phyloP scores from a whole-genome alignment of 2,797 vertebrate genomes.

The Artibeus jamaicensis region DNA sequence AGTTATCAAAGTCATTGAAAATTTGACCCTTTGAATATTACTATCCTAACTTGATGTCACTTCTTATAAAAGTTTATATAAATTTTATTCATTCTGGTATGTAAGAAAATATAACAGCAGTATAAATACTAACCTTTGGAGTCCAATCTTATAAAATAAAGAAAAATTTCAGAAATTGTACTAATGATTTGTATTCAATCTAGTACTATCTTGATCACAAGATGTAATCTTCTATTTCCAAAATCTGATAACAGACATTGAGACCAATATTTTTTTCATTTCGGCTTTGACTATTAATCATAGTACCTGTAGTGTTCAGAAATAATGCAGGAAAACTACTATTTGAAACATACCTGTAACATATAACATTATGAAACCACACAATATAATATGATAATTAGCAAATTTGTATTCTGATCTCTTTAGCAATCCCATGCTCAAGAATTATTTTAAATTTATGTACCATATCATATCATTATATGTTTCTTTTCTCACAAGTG shows the following conservation, averaged over 20 bases:
- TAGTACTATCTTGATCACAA: slow-evolving; percentile 3
- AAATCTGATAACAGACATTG: slow-evolving; percentile 22
- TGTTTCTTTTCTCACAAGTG: slow-evolving; percentile 67
- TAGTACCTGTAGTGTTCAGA: slow-evolving; percentile 30
- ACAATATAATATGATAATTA: slow-evolving; percentile 41
- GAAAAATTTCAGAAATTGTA: slow-evolving; percentile 1
- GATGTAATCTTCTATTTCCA: not conserved
- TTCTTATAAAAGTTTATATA: slow-evolving; percentile 11
- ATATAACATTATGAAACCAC: slow-evolving; percentile 48
- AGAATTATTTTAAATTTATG: slow-evolving; percentile 62
- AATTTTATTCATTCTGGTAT: slow-evolving; percentile 4
- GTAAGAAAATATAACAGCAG: slow-evolving; percentile 26
- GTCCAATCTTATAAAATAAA: slow-evolving; percentile 2
- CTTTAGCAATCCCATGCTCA: slow-evolving; percentile 45
- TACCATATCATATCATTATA: slow-evolving; percentile 59
- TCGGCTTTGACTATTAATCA: slow-evolving; percentile 47
- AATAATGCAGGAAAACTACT: slow-evolving; percentile 32
- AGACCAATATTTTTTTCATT: slow-evolving; percentile 15
- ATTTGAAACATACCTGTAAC: slow-evolving; percentile 45
- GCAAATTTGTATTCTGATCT: slow-evolving; percentile 54
- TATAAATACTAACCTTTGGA: slow-evolving; percentile 29
- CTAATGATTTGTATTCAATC: slow-evolving; percentile 42
- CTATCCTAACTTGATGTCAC: not conserved
- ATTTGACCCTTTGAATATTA: slow-evolving; percentile 13
- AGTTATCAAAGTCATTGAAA: not conserved